phyloP scores from a whole-genome alignment of 2,888 invertebrate species.

The Amiota communis region DNA sequence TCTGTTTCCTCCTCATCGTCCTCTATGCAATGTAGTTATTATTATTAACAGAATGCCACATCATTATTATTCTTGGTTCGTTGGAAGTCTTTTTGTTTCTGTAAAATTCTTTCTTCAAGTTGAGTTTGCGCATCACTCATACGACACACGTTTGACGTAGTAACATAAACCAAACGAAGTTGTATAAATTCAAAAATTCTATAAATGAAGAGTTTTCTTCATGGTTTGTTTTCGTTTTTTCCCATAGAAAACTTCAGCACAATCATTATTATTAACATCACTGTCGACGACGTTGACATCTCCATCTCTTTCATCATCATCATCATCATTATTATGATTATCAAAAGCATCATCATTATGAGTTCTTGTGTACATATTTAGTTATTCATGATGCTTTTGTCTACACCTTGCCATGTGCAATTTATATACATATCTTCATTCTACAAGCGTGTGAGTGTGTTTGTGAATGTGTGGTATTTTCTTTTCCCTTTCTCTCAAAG shows the following conservation, averaged over 20 bases:
- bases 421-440: slow-evolving; percentile 26
- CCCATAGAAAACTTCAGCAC: not conserved
- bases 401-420: slow-evolving; percentile 56
- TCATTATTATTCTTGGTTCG: slow-evolving; percentile 1
- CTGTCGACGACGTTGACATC: no score
- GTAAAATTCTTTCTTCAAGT: not conserved
- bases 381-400: slow-evolving; percentile 45
- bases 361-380: slow-evolving; percentile 7
- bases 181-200: slow-evolving; percentile 3
- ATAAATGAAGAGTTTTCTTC: not conserved
- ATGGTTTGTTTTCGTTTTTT: not conserved
- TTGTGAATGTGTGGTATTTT: slow-evolving; percentile 30
- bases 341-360: slow-evolving; percentile 21
- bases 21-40: not conserved
- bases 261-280: no score
- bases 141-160: slow-evolving; percentile 12
- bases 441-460: slow-evolving; percentile 9
- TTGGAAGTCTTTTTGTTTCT: slow-evolving; percentile 27
- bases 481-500: no score
- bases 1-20: not conserved
- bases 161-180: not conserved
- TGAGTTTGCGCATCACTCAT: slow-evolving; percentile 24
- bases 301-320: not conserved
- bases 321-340: not conserved
- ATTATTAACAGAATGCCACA: slow-evolving; percentile 6